A percentile compares a stretch with the other conserved stretches of the same genome.
phyloP scores from a whole-genome alignment of 2,797 vertebrate genomes.

The Pangasius mekongensis region DNA sequence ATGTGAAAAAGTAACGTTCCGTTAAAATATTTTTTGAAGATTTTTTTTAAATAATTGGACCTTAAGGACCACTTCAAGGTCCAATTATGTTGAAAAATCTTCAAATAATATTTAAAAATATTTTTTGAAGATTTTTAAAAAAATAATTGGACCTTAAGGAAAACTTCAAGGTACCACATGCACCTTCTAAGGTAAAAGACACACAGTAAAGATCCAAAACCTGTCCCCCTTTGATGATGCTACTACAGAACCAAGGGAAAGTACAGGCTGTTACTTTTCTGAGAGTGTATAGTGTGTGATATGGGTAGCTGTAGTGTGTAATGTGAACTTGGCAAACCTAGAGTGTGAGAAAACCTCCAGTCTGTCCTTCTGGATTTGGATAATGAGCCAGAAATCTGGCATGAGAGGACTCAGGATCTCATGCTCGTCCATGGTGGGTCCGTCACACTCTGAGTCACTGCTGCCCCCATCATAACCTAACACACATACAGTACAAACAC shows the following conservation, averaged over 20 bases:
- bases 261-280: neutral
- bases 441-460: conserved; percentile 94
- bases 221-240: neutral
- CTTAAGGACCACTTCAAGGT: neutral
- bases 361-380: conserved; percentile 89
- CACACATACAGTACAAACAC: conserved; percentile 2
- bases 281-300: neutral
- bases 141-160: neutral
- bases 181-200: neutral
- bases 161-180: neutral
- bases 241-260: neutral
- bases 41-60: neutral
- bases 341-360: conserved; percentile 95
- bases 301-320: too few relatives aligned
- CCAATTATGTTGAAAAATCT: neutral
- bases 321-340: conserved; percentile 71
- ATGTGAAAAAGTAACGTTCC: neutral
- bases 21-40: neutral
- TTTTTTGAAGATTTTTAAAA: neutral
- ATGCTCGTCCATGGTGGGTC: conserved; percentile 81
- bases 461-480: conserved; percentile 95
- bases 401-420: conserved; percentile 83
- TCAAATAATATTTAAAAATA: neutral
- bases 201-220: neutral
- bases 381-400: conserved; percentile 96